Evolutionary conservation across 2,113 vertebrate species (phyloP).

Genomic region (Cynoglossus semilaevis): DNA sequence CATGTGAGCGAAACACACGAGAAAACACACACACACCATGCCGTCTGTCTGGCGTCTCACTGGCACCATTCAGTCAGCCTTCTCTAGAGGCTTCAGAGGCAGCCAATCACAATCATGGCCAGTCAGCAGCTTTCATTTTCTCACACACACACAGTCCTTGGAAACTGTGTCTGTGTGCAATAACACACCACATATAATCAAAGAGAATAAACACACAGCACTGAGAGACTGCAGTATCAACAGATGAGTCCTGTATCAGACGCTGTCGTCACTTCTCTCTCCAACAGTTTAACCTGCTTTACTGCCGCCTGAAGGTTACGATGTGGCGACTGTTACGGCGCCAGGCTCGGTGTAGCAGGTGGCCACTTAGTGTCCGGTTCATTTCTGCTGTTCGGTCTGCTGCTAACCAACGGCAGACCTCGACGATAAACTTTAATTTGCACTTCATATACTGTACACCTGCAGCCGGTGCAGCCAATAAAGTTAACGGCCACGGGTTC

Average conservation of each 20-base stretch:
- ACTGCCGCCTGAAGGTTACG: background rate
- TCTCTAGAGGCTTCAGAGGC: slow-evolving; percentile 51
- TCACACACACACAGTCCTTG: slow-evolving; percentile 23
- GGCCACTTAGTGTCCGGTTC: background rate
- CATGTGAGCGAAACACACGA: slow-evolving; percentile 13
- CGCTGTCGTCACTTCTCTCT: background rate
- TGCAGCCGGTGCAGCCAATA: too few species aligned
- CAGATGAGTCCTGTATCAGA: slow-evolving; percentile 7
- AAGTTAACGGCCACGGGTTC: too few species aligned
- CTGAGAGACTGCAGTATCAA: background rate
- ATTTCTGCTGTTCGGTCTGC: background rate
- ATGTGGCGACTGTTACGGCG: background rate
- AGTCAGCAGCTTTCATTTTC: slow-evolving; percentile 63
- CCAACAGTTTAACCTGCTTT: background rate
- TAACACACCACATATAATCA: slow-evolving; percentile 1
- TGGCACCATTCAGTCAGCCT: slow-evolving; percentile 57
- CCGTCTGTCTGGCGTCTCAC: slow-evolving; percentile 62
- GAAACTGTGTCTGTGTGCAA: slow-evolving; percentile 18
- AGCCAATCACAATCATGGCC: slow-evolving; percentile 54
- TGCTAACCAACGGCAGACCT: background rate
- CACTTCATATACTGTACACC: too few species aligned
- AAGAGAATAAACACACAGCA: background rate
- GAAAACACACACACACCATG: slow-evolving; percentile 21
- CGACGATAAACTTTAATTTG: too few species aligned
- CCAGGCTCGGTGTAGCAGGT: too few species aligned